Base-by-base conservation (phyloP, 2,113 vertebrate genomes). In the Ptilorrhoa leucosticta region DNA sequence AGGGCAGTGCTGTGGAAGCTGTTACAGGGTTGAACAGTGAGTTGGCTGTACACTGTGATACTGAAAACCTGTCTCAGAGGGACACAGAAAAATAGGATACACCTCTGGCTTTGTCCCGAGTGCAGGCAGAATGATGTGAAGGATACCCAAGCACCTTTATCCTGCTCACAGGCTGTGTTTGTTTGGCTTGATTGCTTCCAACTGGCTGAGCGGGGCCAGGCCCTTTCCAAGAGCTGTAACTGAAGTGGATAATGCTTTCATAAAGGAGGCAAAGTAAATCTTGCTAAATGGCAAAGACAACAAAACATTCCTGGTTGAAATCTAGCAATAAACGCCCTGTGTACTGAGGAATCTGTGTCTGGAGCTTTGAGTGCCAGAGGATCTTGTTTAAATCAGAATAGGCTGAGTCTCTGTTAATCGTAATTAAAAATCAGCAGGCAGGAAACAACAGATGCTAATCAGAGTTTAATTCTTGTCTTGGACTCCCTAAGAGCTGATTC, bases 401-500 rank as follows among this genome's bases (percentile, higher is more conserved):
- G 78, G 56, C 77, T n/a, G 84, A 20, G 35, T 75, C 77, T 57
- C 58, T n/a, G 73, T 63, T 90, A 47, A 64, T 64, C 1, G 0
- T 68, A 87, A 94, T 91, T 91, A 85, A 87, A 83, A 87, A 79
- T 69, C 84, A 40, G 87, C 83, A 27, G 56, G 84, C 70, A 82
- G 93, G 81, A 94, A 93, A 87, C 56, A 82, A 80, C 66, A 85
- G 95, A 93, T 72, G 78, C 57, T 91, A 84, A 94, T 93, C 84
- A 22, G 81, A 45, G 48, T 28, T 78, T 26, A 40, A 57, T 35
- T 63, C 75, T 66, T 26, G 64, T 37, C 56, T 84, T 66, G 78
- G 78, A 57, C 26, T 64, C 39, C 24, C 7, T 18, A 4, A 7
- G 23, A 83, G 65, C 1, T 58, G 83, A 30, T 68, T 91, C 93